A percentile compares a stretch with the other conserved stretches of the same genome.
Conservation (phyloP, 2,888 invertebrate species). For the Hecatera dysodea region DNA sequence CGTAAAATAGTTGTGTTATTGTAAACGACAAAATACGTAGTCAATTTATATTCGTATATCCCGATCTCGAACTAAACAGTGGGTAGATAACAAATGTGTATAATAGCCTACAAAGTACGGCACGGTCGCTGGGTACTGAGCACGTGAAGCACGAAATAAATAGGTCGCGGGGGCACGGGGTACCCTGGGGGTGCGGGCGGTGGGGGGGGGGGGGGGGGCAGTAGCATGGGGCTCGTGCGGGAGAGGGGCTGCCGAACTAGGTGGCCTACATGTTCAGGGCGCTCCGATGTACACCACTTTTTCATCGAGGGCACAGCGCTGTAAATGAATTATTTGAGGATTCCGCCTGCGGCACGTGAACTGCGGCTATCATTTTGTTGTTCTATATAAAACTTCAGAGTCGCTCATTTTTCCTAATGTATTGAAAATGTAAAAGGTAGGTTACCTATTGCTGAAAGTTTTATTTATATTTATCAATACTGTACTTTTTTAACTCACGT, state of each 20-base stretch:
- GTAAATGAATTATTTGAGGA: slow-evolving; percentile 74
- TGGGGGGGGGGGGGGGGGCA: slow-evolving; percentile 14
- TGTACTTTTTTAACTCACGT: too few species aligned
- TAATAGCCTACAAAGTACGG: slow-evolving; percentile 52
- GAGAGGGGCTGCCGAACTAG: slow-evolving; percentile 74
- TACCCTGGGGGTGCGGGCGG: slow-evolving; percentile 58
- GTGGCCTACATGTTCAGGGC: slow-evolving; percentile 82
- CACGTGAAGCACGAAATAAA: slow-evolving; percentile 81
- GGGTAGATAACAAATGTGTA: slow-evolving; percentile 37
- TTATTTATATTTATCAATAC: neutral
- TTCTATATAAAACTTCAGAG: neutral
- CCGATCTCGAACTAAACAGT: slow-evolving; percentile 14
- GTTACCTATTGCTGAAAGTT: neutral
- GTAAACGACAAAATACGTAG: neutral
- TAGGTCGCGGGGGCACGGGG: slow-evolving; percentile 79
- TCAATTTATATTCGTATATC: slow-evolving; percentile 29
- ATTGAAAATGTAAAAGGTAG: neutral
- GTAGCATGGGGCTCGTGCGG: neutral
- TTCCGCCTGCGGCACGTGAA: slow-evolving; percentile 36
- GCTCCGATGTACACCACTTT: slow-evolving; percentile 70
- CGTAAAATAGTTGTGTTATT: slow-evolving; percentile 1
- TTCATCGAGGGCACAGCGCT: slow-evolving; percentile 70
- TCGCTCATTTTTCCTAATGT: neutral
- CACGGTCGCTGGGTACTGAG: slow-evolving; percentile 53
- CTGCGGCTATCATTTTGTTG: slow-evolving; percentile 16